Evolutionary conservation across 2,113 vertebrate species (phyloP), one percentile per base, ranked within the genome.

Genomic region (Echinops telfairi): DNA sequence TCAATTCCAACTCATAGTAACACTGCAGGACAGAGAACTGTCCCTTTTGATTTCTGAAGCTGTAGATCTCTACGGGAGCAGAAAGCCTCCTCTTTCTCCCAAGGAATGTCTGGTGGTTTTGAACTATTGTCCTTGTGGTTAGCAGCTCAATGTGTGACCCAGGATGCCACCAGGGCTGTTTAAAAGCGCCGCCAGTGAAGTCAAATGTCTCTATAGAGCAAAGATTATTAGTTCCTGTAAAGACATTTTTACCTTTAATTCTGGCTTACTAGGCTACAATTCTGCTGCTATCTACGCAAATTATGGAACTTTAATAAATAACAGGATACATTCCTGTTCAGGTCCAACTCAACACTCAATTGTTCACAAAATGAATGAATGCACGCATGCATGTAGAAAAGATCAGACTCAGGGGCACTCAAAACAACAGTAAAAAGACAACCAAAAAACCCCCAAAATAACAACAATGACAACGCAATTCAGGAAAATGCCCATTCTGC

Each of bases 281-380:
- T 19, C 25, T 71, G 19, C 6, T 81, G 77, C 47, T 86, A 0
- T 40, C 70, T 78, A 86, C 22, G 20, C 80, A 96, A 89, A 90
- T n/a, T 66, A 89, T 2, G 76, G 40, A 70, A 53, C 19, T 53
- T 29, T 68, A 68, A 31, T 29, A 53, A 53, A 53, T 31, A 31
- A 68, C 31, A 15, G 9, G 82, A 86, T 89, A 19, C 68, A 93
- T 84, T 82, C 82, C 66, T 88, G 70, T 47, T 83, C 62, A 79
- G 68, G 27, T 9, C 57, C 82, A 89, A 87, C 14, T 70, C 36
- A 76, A 64, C n/a, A 71, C 9, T 86, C 38, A 60, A 23, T 3
- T 87, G 22, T 84, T 95, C 85, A 76, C 31, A 89, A 96, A 92
- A 95, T 62, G 31, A 95, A 86, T 40, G 66, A 90, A 95, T 0